phyloP scores from a whole-genome alignment of 2,797 vertebrate genomes.

The Melanotaenia trifasciata region DNA sequence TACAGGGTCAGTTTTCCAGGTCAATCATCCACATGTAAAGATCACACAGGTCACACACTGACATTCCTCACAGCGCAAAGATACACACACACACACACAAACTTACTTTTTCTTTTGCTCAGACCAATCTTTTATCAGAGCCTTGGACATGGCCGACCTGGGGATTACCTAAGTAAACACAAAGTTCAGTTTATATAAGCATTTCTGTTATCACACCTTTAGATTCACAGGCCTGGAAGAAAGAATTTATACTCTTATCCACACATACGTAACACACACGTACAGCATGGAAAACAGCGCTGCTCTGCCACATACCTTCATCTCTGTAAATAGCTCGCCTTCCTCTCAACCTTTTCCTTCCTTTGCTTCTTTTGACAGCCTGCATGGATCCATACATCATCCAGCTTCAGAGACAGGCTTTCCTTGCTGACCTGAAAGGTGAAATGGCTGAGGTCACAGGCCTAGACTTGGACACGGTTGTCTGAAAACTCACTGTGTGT shows the following conservation, averaged over 20 bases:
- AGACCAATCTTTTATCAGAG: conserved; percentile 35
- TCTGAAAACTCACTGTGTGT: not conserved
- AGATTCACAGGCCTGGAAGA: conserved; percentile 47
- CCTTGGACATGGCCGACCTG: conserved; percentile 35
- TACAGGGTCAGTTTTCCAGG: conserved; percentile 48
- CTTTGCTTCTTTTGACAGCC: conserved; percentile 49
- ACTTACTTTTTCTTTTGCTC: conserved; percentile 18
- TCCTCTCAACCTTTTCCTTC: conserved; percentile 53
- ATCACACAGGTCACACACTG: conserved; percentile 51
- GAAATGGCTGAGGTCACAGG: conserved; percentile 45
- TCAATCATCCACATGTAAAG: conserved; percentile 57
- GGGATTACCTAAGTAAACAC: conserved; percentile 65
- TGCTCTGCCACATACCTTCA: conserved; percentile 48
- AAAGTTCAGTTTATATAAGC: conserved; percentile 57
- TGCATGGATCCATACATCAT: conserved; percentile 61
- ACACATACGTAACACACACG: conserved; percentile 10
- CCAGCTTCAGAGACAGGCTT: conserved; percentile 2
- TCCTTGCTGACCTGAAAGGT: conserved; percentile 40
- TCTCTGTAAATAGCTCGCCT: conserved; percentile 61
- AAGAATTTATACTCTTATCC: conserved; percentile 10
- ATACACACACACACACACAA: conserved; percentile 16
- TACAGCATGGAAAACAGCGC: conserved; percentile 23
- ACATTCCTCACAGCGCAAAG: conserved; percentile 67
- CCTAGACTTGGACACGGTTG: conserved; percentile 5
- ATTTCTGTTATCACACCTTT: conserved; percentile 59